Percentiles rank a stretch among this genome's conserved stretches.
These are phyloP conservation scores for Coregonus clupeaformis DNA, from an alignment of 2,113 vertebrate species.

Conservation along the genomic window DNA sequence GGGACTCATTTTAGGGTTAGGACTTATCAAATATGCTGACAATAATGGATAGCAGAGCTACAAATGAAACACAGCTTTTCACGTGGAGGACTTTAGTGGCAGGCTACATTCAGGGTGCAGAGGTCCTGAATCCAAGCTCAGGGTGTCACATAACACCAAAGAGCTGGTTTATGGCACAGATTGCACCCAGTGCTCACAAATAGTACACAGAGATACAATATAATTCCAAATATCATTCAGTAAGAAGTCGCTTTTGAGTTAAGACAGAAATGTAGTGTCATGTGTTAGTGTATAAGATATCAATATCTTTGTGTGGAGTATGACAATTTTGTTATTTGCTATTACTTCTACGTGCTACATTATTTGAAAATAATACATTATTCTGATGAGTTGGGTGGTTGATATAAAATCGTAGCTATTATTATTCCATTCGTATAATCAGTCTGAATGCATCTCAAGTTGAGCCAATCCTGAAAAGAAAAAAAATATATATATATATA, in stretches of 20 bases:
- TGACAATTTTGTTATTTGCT: not conserved
- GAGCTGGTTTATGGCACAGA: slow-evolving; percentile 32
- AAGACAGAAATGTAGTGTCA: no score
- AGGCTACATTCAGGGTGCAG: slow-evolving; percentile 55
- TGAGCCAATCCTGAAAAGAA: slow-evolving; percentile 18
- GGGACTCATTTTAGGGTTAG: slow-evolving; percentile 79
- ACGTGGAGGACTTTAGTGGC: slow-evolving; percentile 61
- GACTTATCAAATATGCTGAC: slow-evolving; percentile 78
- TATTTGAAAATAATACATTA: not conserved
- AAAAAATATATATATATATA: slow-evolving; percentile 38
- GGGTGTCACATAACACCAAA: slow-evolving; percentile 66
- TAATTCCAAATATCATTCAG: not conserved
- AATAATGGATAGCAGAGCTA: slow-evolving; percentile 76
- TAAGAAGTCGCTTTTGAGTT: no score
- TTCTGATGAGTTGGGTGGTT: not conserved
- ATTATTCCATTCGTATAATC: slow-evolving; percentile 16
- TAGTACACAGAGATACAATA: not conserved
- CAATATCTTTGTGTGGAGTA: not conserved
- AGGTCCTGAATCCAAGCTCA: slow-evolving; percentile 67
- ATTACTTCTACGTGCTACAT: no score
- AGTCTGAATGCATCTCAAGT: slow-evolving; percentile 41
- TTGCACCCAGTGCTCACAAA: slow-evolving; percentile 6
- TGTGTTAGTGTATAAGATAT: not conserved
- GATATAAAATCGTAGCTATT: not conserved
- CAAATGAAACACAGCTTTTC: slow-evolving; percentile 78